phyloP scores from a whole-genome alignment of 2,113 vertebrate genomes.

The Trachemys scripta region DNA sequence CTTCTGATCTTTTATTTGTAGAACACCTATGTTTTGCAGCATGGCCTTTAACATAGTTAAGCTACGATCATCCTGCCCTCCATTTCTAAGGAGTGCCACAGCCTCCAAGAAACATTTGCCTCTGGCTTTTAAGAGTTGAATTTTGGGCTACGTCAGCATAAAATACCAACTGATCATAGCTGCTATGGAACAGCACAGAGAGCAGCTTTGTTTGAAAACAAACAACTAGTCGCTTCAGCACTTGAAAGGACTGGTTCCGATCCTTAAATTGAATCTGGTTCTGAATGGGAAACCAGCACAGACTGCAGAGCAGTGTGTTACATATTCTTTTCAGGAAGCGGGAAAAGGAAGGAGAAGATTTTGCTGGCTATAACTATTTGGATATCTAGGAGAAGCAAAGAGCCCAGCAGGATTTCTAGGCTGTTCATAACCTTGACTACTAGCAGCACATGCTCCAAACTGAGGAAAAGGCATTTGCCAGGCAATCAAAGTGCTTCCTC shows the following conservation, averaged over 20 bases:
- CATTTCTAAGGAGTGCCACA: background rate
- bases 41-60: background rate
- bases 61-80: background rate
- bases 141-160: background rate
- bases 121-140: background rate
- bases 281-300: background rate
- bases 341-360: background rate
- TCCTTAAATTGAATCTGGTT: background rate
- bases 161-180: background rate
- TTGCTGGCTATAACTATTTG: fast-evolving
- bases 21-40: background rate
- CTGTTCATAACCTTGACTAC: background rate
- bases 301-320: background rate
- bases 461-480: background rate
- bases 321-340: background rate
- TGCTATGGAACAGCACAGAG: fast-evolving
- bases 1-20: background rate
- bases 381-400: background rate
- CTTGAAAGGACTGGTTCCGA: background rate
- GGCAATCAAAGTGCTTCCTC: background rate
- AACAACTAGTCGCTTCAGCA: background rate
- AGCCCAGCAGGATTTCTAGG: background rate
- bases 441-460: background rate
- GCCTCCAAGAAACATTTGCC: background rate
- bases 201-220: fast-evolving